Conservation (phyloP, 2,888 invertebrate species). For the Arctia plantaginis region DNA sequence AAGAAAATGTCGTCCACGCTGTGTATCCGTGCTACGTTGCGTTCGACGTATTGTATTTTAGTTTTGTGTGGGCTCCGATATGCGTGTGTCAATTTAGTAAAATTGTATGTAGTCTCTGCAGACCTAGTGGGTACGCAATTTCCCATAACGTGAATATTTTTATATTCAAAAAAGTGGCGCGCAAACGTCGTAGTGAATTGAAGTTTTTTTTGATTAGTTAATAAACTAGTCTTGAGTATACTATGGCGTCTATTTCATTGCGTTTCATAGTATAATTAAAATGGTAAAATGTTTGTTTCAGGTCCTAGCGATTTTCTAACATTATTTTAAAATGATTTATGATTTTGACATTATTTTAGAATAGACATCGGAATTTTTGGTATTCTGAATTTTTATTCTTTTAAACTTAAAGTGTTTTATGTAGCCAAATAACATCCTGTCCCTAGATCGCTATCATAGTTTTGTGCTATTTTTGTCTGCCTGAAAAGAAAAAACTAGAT, state of each 20-base stretch:
- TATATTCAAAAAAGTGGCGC: slow-evolving; percentile 4
- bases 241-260: background rate
- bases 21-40: slow-evolving; percentile 30
- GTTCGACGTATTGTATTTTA: slow-evolving; percentile 39
- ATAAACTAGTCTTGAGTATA: background rate
- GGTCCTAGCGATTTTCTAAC: background rate
- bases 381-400: background rate
- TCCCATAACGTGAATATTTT: slow-evolving; percentile 1
- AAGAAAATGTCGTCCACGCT: slow-evolving; percentile 56
- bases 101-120: background rate
- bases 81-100: slow-evolving; percentile 2
- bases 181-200: background rate
- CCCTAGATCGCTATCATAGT: background rate
- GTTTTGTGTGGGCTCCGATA: slow-evolving; percentile 2
- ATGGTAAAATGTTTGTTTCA: background rate
- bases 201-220: slow-evolving; percentile 3
- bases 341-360: background rate
- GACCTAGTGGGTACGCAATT: background rate
- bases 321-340: background rate
- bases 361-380: too few species aligned
- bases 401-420: background rate
- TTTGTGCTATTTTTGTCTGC: background rate
- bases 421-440: background rate
- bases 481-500: background rate
- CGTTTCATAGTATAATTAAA: background rate